Evolutionary conservation across 2,797 vertebrate genomes (phyloP).

Genomic region (Schizothorax lantsangensis): DNA sequence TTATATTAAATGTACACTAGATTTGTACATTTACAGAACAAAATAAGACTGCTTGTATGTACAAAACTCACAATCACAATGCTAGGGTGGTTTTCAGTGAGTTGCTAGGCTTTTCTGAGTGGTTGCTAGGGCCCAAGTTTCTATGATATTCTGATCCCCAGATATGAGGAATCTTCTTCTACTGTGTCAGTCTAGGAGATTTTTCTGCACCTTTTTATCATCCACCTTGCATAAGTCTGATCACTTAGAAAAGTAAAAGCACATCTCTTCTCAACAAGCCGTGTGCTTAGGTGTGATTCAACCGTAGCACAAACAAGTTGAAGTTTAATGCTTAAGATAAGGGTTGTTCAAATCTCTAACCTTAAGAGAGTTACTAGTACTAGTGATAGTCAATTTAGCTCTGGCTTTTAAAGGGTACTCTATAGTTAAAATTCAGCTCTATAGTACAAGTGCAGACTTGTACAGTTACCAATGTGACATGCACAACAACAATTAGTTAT

Average conservation of each 20-base stretch:
- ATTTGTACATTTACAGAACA: not conserved
- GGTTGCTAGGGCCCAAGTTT: constrained; percentile 5
- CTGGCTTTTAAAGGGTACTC: not conserved
- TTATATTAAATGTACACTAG: constrained; percentile 2
- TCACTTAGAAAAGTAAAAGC: not conserved
- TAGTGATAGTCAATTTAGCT: not conserved
- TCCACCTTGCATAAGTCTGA: not conserved
- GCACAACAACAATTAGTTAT: not conserved
- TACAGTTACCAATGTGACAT: not conserved
- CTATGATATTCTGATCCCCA: not conserved
- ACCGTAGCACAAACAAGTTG: not conserved
- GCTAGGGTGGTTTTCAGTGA: not conserved
- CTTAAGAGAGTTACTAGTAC: not conserved
- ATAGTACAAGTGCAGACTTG: not conserved
- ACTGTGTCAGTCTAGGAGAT: not conserved
- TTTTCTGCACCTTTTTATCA: not conserved
- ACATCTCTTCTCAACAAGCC: not conserved
- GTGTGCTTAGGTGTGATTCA: not conserved
- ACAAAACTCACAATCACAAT: constrained; percentile 1
- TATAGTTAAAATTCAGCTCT: not conserved
- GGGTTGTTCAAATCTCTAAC: not conserved
- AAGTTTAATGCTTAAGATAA: not conserved
- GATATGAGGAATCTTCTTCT: not conserved
- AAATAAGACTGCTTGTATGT: not conserved
- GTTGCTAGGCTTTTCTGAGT: not conserved